Percentiles rank a stretch among this genome's conserved stretches.
Conservation (phyloP, 2,113 vertebrate genomes). For the Hippoglossus stenolepis region DNA sequence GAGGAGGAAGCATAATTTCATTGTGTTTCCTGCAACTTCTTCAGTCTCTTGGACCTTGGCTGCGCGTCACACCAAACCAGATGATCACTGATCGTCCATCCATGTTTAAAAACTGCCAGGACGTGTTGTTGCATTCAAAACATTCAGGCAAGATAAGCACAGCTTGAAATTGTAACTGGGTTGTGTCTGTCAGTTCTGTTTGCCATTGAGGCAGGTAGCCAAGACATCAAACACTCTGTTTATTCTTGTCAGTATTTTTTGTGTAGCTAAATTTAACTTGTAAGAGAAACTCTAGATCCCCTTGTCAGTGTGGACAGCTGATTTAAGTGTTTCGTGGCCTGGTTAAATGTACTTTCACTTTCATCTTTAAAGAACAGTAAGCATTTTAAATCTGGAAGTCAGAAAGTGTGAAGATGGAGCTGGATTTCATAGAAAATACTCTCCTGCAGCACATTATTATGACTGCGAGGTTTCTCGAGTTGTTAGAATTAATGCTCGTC, state of each 20-base stretch:
- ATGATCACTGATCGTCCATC: conserved; percentile 16
- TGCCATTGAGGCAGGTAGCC: conserved; percentile 46
- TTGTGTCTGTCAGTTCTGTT: conserved; percentile 29
- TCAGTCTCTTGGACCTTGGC: neutral
- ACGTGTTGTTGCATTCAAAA: conserved; percentile 10
- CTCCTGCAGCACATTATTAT: neutral
- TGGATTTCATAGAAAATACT: neutral
- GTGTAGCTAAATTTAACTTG: conserved; percentile 22
- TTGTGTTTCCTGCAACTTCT: conserved; percentile 17
- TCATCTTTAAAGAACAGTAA: conserved; percentile 10
- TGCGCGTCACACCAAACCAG: conserved; percentile 5
- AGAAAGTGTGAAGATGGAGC: neutral
- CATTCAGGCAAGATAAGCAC: conserved; percentile 14
- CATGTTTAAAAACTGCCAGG: conserved; percentile 4
- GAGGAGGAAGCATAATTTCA: neutral
- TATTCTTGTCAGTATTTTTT: conserved; percentile 12
- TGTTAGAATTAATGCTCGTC: neutral
- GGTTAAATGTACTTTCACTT: conserved; percentile 24
- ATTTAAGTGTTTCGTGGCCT: conserved; percentile 36
- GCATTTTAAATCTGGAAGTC: conserved; percentile 1
- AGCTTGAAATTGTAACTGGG: conserved; percentile 21
- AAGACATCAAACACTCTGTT: conserved; percentile 27
- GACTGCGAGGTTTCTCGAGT: neutral
- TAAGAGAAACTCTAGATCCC: conserved; percentile 5
- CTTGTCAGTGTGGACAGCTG: conserved; percentile 17